Evolutionary conservation across 2,888 invertebrate species (phyloP), one percentile per base, ranked within the genome.

Genomic region (Agrochola lota): DNA sequence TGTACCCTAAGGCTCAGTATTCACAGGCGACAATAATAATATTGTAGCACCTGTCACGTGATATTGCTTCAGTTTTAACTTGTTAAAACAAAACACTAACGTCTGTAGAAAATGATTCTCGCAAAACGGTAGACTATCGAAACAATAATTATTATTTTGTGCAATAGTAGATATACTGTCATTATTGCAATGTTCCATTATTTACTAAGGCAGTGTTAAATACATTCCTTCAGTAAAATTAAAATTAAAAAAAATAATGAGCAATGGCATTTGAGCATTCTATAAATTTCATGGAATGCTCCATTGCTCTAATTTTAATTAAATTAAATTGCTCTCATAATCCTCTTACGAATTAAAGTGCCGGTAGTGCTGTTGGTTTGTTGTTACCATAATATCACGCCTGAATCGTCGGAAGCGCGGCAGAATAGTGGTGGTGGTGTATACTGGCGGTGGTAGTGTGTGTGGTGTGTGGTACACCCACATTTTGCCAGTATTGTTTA

Each of bases 1-100:
- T 43, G 43, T 23, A 55, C 63, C 46, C 52, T 60, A 35, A 35
- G 60, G 84, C 20, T 11, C 0, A 40, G n/a, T 64, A 26, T 43
- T 43, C 35, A 72, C 55, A 49, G 26, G 11, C 23, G 68, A 59
- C 17, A 4, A 35, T 55, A 69, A 11, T n/a, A 23, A 30, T 23
- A 49, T 68, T 23, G 30, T 30, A 67, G 43, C 67, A 12, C 4
- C 66, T 9, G 6, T 46, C 49, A 23, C 30, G 20, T 8, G 8
- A 6, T 26, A 23, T 49, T 15, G 8, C 30, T 69, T n/a, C 12
- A 40, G n/a, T 55, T 2, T 35, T 15, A 8, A 15, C 8, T n/a
- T 43, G n/a, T 43, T n/a, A 43, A 55, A 72, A 57, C 12, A 30
- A 74, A 73, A 35, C 20, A 46, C 12, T 17, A 30, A 6, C 5